Conservation (phyloP, 2,888 invertebrate genomes). For the Myathropa florea region DNA sequence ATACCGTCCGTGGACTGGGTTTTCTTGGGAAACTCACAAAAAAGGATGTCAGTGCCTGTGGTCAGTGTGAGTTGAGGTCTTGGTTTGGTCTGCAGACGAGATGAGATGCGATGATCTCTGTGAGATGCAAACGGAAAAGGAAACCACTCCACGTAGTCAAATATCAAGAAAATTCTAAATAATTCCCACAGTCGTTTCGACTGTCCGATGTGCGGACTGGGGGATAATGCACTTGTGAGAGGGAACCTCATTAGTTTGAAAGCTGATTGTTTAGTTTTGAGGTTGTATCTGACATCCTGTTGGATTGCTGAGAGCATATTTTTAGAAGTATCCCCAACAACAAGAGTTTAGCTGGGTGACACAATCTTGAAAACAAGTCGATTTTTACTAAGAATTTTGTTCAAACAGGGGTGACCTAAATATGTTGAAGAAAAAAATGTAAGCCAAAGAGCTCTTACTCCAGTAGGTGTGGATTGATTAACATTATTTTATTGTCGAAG, state of each 20-base stretch:
- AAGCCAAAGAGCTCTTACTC: too few relatives aligned
- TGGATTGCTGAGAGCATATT: background rate
- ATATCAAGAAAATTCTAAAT: background rate
- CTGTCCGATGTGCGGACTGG: background rate
- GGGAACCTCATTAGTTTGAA: background rate
- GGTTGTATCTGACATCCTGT: background rate
- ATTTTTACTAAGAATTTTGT: background rate
- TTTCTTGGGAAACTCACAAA: slow-evolving; percentile 37
- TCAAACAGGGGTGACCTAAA: too few relatives aligned
- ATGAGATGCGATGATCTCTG: background rate
- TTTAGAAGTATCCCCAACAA: background rate
- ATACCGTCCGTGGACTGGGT: slow-evolving; percentile 37
- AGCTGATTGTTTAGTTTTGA: background rate
- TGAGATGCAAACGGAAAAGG: background rate
- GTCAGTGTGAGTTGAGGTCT: slow-evolving; percentile 37
- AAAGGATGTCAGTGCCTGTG: slow-evolving; percentile 23
- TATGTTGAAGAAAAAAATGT: too few relatives aligned
- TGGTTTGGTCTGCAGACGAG: background rate
- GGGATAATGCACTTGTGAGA: background rate
- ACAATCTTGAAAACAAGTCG: background rate
- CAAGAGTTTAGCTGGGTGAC: background rate
- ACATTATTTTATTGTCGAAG: too few relatives aligned
- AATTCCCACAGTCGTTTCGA: background rate
- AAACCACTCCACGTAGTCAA: slow-evolving; percentile 4
- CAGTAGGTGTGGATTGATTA: too few relatives aligned